These are phyloP conservation scores for Linurgus olivaceus DNA, from an alignment of 2,797 vertebrate species.

Conservation along the genomic window DNA sequence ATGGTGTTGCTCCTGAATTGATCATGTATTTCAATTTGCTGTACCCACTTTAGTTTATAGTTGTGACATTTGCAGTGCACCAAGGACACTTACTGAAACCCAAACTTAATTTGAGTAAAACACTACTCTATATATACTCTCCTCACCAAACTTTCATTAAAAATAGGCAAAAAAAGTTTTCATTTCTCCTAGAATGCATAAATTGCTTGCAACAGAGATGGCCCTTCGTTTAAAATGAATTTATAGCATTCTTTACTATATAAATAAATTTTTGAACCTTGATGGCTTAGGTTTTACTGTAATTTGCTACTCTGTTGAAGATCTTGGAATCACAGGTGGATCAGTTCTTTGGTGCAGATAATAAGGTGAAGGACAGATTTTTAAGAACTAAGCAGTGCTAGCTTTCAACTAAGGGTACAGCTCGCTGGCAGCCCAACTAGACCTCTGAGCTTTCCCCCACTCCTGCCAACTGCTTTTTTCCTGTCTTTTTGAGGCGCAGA, in stretches of 20 bases:
- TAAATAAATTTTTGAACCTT: not conserved
- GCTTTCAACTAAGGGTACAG: not conserved
- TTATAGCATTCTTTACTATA: not conserved
- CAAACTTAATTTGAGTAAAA: conserved; percentile 38
- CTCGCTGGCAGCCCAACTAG: not conserved
- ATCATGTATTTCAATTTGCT: conserved; percentile 49
- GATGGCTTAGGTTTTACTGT: not conserved
- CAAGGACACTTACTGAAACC: conserved; percentile 26
- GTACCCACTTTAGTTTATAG: conserved; percentile 16
- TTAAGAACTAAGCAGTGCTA: not conserved
- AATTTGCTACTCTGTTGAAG: not conserved
- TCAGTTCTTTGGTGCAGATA: not conserved
- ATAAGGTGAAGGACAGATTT: not conserved
- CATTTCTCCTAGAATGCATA: not conserved
- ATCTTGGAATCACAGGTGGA: not conserved
- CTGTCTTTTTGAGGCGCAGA: not conserved
- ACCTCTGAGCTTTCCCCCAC: not conserved
- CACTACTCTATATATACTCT: not conserved
- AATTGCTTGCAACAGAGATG: not conserved
- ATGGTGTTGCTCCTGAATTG: conserved; percentile 20
- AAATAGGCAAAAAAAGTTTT: not conserved
- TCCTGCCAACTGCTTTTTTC: not conserved
- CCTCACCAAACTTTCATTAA: not conserved
- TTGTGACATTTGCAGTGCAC: not conserved
- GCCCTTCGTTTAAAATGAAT: not conserved